Base-by-base conservation (phyloP, 2,113 vertebrate species). In the Hiodon tergisus region DNA sequence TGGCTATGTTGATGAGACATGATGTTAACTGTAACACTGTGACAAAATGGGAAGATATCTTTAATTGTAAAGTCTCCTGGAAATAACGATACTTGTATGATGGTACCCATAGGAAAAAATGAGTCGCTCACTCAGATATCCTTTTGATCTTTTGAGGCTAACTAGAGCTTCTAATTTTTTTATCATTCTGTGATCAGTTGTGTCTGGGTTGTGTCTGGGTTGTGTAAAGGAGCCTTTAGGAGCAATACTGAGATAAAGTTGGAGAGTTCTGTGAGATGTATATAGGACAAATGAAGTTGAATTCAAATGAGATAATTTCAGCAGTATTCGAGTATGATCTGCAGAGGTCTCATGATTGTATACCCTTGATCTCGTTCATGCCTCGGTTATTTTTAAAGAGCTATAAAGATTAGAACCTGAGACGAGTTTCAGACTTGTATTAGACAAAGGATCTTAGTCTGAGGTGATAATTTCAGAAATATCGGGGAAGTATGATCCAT, bases 31-130 rank as follows among this genome's bases (percentile, higher is more conserved):
- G 31, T 31, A 31, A 31, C 31, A 31, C 31, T 31, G 31, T 31
- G 31, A 31, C 31, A 31, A 31, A 31, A 31, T 31, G 31, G 31
- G 31, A 31, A 31, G 31, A 31, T 1, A 31, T n/a, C 31, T 31
- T 31, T 31, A 31, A 31, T 31, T 31, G 31, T 31, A 31, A 31
- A 31, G 31, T 31, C 31, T 31, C 31, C 31, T 31, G 31, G 31
- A 1, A 31, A 31, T 31, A 31, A 31, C 31, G 31, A 31, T 31
- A 2, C 31, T 31, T 2, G 31, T 31, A 2, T 31, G 31, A 31
- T 31, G 31, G 31, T 31, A 31, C 72, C 74, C 67, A 76, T 76
- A 62, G 67, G 74, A 76, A 76, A 76, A 76, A 61, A 66, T 75
- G 16, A 69, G 75, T 71, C 71, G 67, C 68, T 71, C 47, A 70